Evolutionary conservation across 2,888 invertebrate species (phyloP).

Genomic region (Cecidostiba fungosa): DNA sequence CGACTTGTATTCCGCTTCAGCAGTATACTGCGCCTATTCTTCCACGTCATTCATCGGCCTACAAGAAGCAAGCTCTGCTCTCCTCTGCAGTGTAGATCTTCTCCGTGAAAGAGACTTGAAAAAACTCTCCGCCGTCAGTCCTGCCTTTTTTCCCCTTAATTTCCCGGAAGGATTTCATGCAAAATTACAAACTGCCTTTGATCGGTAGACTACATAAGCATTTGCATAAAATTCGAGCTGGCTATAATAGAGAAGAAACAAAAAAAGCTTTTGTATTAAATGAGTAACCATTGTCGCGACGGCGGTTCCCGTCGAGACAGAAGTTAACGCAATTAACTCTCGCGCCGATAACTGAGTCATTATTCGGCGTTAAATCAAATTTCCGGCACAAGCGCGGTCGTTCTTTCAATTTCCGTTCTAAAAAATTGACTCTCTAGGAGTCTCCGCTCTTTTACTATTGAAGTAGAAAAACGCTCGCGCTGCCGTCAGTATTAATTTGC

Average conservation of each 20-base stretch:
- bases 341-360: not conserved
- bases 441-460: not conserved
- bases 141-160: not conserved
- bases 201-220: too few relatives aligned
- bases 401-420: not conserved
- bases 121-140: not conserved
- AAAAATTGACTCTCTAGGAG: not conserved
- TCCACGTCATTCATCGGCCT: not conserved
- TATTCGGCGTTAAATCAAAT: conserved; percentile 2
- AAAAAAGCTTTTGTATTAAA: too few relatives aligned
- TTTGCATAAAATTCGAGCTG: not conserved
- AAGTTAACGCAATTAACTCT: not conserved
- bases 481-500: conserved; percentile 37
- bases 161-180: not conserved
- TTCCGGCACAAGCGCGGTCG: not conserved
- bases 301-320: not conserved
- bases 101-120: not conserved
- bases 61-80: not conserved
- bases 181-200: not conserved
- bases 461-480: not conserved
- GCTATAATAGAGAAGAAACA: too few relatives aligned
- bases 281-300: not conserved
- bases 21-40: not conserved
- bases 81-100: not conserved
- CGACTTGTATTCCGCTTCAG: not conserved